Evolutionary conservation across 1,140 invertebrate genomes (phyloP).

Genomic region (Caenorhabditis tropicalis): DNA sequence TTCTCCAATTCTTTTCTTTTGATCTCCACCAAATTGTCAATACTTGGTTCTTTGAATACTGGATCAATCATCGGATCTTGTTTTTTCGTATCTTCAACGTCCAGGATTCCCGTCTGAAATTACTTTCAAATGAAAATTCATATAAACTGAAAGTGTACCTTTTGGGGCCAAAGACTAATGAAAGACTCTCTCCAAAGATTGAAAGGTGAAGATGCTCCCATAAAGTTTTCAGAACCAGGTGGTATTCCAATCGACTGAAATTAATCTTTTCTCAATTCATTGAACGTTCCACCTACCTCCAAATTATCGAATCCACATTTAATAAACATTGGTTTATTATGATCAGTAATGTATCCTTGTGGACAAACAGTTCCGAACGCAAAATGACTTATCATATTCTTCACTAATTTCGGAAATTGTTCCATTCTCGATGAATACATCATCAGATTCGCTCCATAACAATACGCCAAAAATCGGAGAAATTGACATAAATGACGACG

Average conservation of each 20-base stretch:
- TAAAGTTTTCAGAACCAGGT: background rate
- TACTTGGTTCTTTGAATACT: constrained; percentile 13
- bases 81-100: background rate
- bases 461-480: constrained; percentile 45
- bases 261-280: background rate
- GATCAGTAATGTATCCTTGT: constrained; percentile 2
- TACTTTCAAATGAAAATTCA: background rate
- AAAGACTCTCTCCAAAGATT: constrained; percentile 26
- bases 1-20: constrained; percentile 5
- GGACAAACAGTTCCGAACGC: constrained; percentile 20
- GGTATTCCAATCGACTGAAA: constrained; percentile 24
- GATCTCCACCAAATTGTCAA: constrained; percentile 4
- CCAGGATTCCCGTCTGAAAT: background rate
- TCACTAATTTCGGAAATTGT: constrained; percentile 24
- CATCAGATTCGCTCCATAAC: constrained; percentile 40
- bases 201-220: constrained; percentile 5
- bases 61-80: constrained; percentile 29
- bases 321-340: constrained; percentile 26
- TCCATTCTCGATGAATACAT: constrained; percentile 28
- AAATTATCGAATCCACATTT: constrained; percentile 22
- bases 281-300: background rate
- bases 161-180: constrained; percentile 3
- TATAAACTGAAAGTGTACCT: background rate
- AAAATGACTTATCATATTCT: constrained; percentile 22
- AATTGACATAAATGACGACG: constrained; percentile 25